Percentiles rank a stretch among this genome's conserved stretches.
These are phyloP conservation scores for Zhengitettix transpicula DNA, from an alignment of 2,888 invertebrate species.

Conservation along the genomic window DNA sequence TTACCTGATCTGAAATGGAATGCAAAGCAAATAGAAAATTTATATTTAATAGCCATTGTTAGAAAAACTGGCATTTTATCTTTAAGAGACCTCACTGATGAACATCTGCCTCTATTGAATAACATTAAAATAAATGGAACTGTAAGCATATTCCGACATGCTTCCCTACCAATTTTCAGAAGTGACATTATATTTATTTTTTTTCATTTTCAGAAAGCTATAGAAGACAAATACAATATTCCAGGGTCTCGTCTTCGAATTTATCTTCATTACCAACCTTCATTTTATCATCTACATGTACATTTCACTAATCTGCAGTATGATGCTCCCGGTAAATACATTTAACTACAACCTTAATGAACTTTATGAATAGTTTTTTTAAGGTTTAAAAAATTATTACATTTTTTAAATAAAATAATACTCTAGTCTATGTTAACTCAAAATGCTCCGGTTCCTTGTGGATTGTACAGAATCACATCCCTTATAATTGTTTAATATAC, in stretches of 20 bases:
- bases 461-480: too few relatives aligned
- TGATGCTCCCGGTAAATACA: conserved; percentile 48
- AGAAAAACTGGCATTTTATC: conserved; percentile 60
- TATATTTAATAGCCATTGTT: conserved; percentile 74
- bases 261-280: conserved; percentile 90
- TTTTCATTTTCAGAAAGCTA: conserved; percentile 42
- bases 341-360: background rate
- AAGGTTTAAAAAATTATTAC: too few relatives aligned
- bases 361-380: background rate
- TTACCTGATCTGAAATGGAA: conserved; percentile 96
- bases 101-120: conserved; percentile 65
- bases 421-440: too few relatives aligned
- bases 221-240: conserved; percentile 60
- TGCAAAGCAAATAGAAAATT: conserved; percentile 50
- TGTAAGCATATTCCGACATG: conserved; percentile 29
- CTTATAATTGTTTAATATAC: too few relatives aligned
- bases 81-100: conserved; percentile 60
- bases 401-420: too few relatives aligned
- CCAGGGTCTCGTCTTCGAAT: conserved; percentile 53
- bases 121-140: conserved; percentile 62
- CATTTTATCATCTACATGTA: conserved; percentile 91
- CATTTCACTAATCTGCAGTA: conserved; percentile 73
- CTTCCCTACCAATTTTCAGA: background rate
- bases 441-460: too few relatives aligned
- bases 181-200: conserved; percentile 2